phyloP scores from a whole-genome alignment of 1,140 invertebrate species.

The Gonatopus flavifemur region DNA sequence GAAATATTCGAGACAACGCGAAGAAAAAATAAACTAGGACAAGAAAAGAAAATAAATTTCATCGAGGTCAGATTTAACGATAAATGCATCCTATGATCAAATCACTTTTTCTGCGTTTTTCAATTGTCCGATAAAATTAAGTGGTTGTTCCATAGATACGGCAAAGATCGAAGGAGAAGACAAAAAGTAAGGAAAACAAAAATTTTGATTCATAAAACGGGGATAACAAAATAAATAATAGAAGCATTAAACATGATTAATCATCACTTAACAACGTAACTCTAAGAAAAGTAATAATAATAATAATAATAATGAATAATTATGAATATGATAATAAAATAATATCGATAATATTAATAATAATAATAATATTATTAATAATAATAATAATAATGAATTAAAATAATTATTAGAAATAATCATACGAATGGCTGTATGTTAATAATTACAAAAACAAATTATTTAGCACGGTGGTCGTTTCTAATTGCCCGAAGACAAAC shows the following conservation, averaged over 20 bases:
- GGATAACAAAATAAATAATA: slow-evolving; percentile 61
- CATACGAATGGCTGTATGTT: slow-evolving; percentile 42
- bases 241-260: slow-evolving; percentile 60
- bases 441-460: slow-evolving; percentile 50
- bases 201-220: slow-evolving; percentile 40
- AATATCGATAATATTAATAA: slow-evolving; percentile 37
- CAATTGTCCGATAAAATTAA: slow-evolving; percentile 11
- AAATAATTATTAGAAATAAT: slow-evolving; percentile 7
- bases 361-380: slow-evolving; percentile 32
- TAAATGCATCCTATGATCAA: not conserved
- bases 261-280: slow-evolving; percentile 57
- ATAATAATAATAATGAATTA: slow-evolving; percentile 24
- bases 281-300: slow-evolving; percentile 46
- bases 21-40: no score
- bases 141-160: slow-evolving; percentile 5
- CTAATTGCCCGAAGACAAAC: slow-evolving; percentile 26
- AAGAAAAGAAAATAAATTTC: not conserved
- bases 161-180: slow-evolving; percentile 2
- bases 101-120: slow-evolving; percentile 6
- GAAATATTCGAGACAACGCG: slow-evolving; percentile 1
- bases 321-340: slow-evolving; percentile 36
- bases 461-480: slow-evolving; percentile 39
- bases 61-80: no score
- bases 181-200: slow-evolving; percentile 18
- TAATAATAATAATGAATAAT: slow-evolving; percentile 39